Percentiles rank a stretch among this genome's conserved stretches.
These are phyloP conservation scores for Troides oblongomaculatus DNA, from an alignment of 2,888 invertebrate species.

Conservation along the genomic window DNA sequence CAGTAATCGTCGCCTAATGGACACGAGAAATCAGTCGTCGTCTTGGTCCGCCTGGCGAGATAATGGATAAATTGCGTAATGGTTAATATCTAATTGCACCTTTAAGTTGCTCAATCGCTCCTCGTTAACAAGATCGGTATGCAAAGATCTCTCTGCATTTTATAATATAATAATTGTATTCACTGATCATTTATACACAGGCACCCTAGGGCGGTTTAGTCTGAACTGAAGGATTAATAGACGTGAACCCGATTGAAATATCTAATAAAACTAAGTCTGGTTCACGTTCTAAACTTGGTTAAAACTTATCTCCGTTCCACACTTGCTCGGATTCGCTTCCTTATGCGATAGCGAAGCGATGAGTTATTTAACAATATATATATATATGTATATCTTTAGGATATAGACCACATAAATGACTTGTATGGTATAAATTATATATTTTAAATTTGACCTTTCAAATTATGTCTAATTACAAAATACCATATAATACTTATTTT, in stretches of 20 bases:
- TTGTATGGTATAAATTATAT: background rate
- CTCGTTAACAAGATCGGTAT: constrained; percentile 7
- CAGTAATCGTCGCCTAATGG: constrained; percentile 33
- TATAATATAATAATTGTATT: constrained; percentile 16
- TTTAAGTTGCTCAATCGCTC: constrained; percentile 24
- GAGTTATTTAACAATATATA: constrained; percentile 5
- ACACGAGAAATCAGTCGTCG: constrained; percentile 30
- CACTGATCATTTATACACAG: constrained; percentile 11
- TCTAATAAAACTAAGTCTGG: constrained; percentile 24
- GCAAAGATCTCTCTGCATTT: background rate
- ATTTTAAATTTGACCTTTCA: background rate
- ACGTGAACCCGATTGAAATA: constrained; percentile 22
- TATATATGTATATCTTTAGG: background rate
- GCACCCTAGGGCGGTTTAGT: constrained; percentile 6
- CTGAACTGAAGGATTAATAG: constrained; percentile 23
- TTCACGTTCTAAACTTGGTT: constrained; percentile 25
- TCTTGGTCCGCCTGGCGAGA: constrained; percentile 32
- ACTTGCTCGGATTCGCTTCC: constrained; percentile 19
- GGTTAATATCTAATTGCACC: constrained; percentile 29
- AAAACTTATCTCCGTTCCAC: constrained; percentile 20
- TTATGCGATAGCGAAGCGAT: constrained; percentile 15
- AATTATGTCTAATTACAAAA: background rate
- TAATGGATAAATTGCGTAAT: constrained; percentile 34
- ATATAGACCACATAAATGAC: background rate
- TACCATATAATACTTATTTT: background rate